These are phyloP conservation scores for Apostichopus leukothele DNA, from an alignment of 53 echinoderm and acorn worm genomes.

Conservation along the genomic window DNA sequence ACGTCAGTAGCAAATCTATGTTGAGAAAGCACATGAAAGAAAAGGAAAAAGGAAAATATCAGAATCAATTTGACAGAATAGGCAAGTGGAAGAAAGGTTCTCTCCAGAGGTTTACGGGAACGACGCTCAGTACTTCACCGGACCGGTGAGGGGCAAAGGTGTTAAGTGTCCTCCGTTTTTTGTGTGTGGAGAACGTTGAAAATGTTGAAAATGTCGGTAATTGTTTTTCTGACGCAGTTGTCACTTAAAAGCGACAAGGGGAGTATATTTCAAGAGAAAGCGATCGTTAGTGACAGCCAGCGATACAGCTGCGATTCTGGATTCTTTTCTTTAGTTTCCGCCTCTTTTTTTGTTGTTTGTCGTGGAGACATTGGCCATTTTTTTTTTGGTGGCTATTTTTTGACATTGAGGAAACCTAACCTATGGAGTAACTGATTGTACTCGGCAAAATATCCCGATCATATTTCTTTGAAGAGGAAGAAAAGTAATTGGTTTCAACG, in stretches of 20 bases:
- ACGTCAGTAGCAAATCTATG: constrained; percentile 1
- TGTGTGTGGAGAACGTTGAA: constrained; percentile 10
- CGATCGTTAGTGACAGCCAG: constrained; percentile 20
- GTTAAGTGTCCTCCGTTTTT: constrained; percentile 5
- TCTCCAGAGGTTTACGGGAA: constrained; percentile 28
- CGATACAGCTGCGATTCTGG: constrained; percentile 13
- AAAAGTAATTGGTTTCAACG: constrained; percentile 44
- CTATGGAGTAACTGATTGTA: constrained; percentile 7
- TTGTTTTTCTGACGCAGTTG: constrained; percentile 46
- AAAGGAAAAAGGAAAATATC: neutral
- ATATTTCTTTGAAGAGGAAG: constrained; percentile 35
- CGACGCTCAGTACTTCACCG: constrained; percentile 16
- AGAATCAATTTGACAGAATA: constrained; percentile 34
- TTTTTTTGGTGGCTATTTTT: neutral
- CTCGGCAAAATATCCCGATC: constrained; percentile 4
- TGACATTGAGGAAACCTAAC: constrained; percentile 19
- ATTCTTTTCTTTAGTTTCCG: neutral
- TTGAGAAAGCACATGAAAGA: constrained; percentile 8
- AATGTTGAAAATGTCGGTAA: constrained; percentile 15
- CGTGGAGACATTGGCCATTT: too few relatives aligned
- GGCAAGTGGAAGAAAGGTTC: constrained; percentile 17
- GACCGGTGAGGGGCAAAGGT: constrained; percentile 42
- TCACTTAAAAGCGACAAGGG: constrained; percentile 39
- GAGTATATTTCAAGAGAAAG: constrained; percentile 21
- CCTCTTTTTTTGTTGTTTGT: too few relatives aligned